Evolutionary conservation across 37 sponge, comb jelly and placozoan genomes (phyloP), one percentile per base, ranked within the genome.

Genomic region (Ephydatia muelleri): DNA sequence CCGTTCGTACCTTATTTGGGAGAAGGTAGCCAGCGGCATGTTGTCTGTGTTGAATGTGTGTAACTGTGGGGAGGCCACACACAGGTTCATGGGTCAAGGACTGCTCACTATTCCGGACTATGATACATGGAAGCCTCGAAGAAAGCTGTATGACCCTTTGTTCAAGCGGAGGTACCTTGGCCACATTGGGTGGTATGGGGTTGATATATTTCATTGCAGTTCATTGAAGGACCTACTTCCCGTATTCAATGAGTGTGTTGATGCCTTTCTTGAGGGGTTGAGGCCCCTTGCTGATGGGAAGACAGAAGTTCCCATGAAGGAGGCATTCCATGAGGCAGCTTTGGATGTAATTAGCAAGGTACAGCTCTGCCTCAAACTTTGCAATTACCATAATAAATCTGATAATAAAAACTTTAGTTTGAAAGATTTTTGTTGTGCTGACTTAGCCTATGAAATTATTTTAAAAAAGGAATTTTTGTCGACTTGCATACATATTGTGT

Each of bases 311-410:
- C 29, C 72, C 72, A 71, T 71, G 72, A 71, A 71, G 72, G 72
- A 71, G 30, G 32, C 30, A 31, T 34, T 71, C 23, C 32, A 31
- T 71, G 30, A 71, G 0, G 14, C 23, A 14, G 32, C 72, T 12
- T 34, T 71, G 72, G 72, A 71, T 71, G 72, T 71, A 1, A 71
- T 71, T 71, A 71, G 72, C 72, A 71, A 71, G 72, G 72, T 71
- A 71, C n/a, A n/a, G n/a, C n/a, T n/a, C n/a, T n/a, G n/a, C n/a
- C n/a, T n/a, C n/a, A n/a, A n/a, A n/a, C n/a, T n/a, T n/a, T n/a
- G n/a, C n/a, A n/a, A n/a, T n/a, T n/a, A n/a, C n/a, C n/a, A n/a
- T n/a, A n/a, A n/a, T n/a, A n/a, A n/a, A n/a, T n/a, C n/a, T n/a
- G n/a, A n/a, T n/a, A n/a, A n/a, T n/a, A n/a, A n/a, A n/a, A n/a